Evolutionary conservation across 2,113 vertebrate species (phyloP).

Genomic region (Noctilio leporinus): DNA sequence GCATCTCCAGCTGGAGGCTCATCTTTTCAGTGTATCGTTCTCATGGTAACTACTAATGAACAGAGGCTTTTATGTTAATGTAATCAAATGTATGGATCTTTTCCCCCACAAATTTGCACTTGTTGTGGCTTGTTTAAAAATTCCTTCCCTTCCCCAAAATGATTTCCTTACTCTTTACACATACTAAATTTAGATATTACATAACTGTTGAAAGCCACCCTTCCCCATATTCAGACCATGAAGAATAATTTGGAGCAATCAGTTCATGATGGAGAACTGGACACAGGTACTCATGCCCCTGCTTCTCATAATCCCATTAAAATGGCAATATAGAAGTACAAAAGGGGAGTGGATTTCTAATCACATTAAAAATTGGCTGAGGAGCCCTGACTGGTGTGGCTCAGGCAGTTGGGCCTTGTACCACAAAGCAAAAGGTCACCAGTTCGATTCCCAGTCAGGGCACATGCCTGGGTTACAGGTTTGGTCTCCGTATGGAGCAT

Average conservation of each 20-base stretch:
- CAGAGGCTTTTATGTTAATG: neutral
- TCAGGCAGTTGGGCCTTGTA: too few relatives aligned
- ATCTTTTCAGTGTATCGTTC: neutral
- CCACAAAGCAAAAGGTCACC: too few relatives aligned
- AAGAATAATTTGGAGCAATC: neutral
- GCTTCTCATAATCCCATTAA: neutral
- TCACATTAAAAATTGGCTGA: neutral
- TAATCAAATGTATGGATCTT: neutral
- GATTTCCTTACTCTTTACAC: neutral
- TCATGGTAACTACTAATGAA: neutral
- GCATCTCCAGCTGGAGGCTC: neutral
- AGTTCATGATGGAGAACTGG: neutral
- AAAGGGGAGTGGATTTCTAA: too few relatives aligned
- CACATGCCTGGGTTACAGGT: too few relatives aligned
- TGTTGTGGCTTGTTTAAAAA: slow-evolving; percentile 11
- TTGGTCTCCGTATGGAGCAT: too few relatives aligned
- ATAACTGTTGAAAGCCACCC: neutral
- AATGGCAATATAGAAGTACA: neutral
- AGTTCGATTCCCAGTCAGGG: too few relatives aligned
- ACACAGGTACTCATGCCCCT: neutral
- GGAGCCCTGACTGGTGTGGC: too few relatives aligned
- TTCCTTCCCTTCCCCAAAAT: neutral
- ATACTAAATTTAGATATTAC: neutral
- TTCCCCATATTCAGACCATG: neutral
- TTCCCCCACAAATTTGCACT: neutral